phyloP scores from a whole-genome alignment of 2,113 vertebrate species.

The Apistogramma diplotaenia region DNA sequence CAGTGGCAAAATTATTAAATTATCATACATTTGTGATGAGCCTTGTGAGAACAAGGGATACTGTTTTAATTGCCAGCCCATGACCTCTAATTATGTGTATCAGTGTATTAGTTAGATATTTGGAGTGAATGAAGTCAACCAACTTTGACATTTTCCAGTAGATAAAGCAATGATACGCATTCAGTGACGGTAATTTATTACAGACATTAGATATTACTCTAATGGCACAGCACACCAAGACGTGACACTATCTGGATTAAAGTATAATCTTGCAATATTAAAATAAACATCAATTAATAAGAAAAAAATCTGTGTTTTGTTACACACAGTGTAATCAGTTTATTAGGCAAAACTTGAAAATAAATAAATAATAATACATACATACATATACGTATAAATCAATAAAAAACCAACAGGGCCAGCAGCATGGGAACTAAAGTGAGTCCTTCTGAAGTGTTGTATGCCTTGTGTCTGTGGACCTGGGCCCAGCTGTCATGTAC shows the following conservation, averaged over 20 bases:
- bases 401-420: slow-evolving; percentile 6
- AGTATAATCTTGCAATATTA: not conserved
- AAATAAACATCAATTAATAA: not conserved
- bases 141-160: slow-evolving; percentile 66
- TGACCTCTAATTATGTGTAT: slow-evolving; percentile 73
- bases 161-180: slow-evolving; percentile 52
- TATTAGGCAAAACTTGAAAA: slow-evolving; percentile 1
- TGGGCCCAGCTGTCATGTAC: slow-evolving; percentile 59
- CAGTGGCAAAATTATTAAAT: slow-evolving; percentile 69
- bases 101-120: slow-evolving; percentile 71
- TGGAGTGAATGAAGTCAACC: slow-evolving; percentile 59
- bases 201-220: slow-evolving; percentile 44
- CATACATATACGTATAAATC: too few species aligned
- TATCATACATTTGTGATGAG: slow-evolving; percentile 68
- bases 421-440: slow-evolving; percentile 39
- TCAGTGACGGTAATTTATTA: slow-evolving; percentile 46
- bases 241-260: not conserved
- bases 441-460: slow-evolving; percentile 11
- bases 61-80: slow-evolving; percentile 66
- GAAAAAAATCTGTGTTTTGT: not conserved
- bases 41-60: slow-evolving; percentile 56
- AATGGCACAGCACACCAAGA: slow-evolving; percentile 8
- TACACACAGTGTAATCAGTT: slow-evolving; percentile 1
- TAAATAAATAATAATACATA: not conserved
- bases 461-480: slow-evolving; percentile 29